Percentiles rank a stretch among this genome's conserved stretches.
Evolutionary conservation across 2,113 vertebrate genomes (phyloP).

Genomic region (Bufo bufo): DNA sequence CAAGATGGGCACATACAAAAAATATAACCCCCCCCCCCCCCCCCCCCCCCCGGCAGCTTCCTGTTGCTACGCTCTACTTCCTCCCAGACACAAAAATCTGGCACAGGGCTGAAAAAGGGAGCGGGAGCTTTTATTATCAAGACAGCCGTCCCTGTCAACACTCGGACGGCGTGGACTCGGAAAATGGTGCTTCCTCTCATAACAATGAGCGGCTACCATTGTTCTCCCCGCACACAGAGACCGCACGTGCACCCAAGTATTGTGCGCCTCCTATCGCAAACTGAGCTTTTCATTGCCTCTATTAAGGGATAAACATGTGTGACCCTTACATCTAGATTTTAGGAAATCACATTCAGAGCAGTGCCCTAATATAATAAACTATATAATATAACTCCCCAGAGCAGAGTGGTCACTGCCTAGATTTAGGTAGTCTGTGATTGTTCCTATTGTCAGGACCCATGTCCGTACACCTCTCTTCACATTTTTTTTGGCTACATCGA

Average conservation of each 20-base stretch:
- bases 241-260: neutral
- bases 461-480: too few species aligned
- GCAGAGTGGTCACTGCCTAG: neutral
- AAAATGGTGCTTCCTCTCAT: conserved; percentile 11
- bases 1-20: neutral
- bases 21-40: neutral
- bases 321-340: neutral
- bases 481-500: too few species aligned
- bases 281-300: neutral
- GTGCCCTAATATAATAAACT: neutral
- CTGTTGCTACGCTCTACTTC: conserved; percentile 41
- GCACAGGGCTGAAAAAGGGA: neutral
- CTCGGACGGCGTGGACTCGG: neutral
- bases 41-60: conserved; percentile 30
- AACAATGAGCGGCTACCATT: neutral
- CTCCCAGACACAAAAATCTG: conserved; percentile 51
- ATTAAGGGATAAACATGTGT: neutral
- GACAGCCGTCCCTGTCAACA: conserved; percentile 36
- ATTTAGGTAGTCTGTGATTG: too few species aligned
- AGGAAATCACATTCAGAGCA: neutral
- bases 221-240: neutral
- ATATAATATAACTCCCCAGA: neutral
- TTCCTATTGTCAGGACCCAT: too few species aligned
- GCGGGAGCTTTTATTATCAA: conserved; percentile 1
- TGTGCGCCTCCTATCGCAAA: neutral